These are phyloP conservation scores for Ailurus styani DNA, from an alignment of 2,113 vertebrate species.

Conservation along the genomic window DNA sequence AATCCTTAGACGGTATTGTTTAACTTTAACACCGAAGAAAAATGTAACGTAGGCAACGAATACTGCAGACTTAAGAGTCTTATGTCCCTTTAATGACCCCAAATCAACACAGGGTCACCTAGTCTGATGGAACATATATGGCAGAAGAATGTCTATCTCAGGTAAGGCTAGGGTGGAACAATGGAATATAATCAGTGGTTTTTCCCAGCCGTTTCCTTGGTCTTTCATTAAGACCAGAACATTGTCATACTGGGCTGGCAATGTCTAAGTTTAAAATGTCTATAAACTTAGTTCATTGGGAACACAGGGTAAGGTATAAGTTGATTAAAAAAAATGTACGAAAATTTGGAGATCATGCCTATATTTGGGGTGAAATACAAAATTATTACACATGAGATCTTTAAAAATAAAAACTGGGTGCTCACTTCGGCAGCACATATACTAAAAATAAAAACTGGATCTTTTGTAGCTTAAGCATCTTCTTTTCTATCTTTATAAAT, in stretches of 20 bases:
- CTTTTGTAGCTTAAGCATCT: neutral
- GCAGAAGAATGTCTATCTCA: neutral
- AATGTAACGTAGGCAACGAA: neutral
- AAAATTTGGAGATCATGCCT: neutral
- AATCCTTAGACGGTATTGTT: neutral
- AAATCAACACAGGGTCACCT: neutral
- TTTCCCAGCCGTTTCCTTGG: no score
- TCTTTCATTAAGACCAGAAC: neutral
- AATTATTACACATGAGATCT: neutral
- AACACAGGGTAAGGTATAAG: neutral
- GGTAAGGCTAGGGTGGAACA: rapidly evolving
- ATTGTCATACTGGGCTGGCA: neutral
- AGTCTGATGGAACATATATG: neutral
- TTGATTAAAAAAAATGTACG: neutral
- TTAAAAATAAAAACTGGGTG: neutral
- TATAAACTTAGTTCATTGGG: neutral
- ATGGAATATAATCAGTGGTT: no score
- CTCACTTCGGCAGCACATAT: no score
- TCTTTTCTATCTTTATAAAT: neutral
- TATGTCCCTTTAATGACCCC: neutral
- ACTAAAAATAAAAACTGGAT: neutral
- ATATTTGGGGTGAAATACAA: neutral
- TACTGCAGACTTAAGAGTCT: neutral
- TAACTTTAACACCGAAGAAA: neutral
- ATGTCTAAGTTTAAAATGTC: neutral